Conservation (phyloP, 2,797 vertebrate genomes). For the Cuniculus paca region DNA sequence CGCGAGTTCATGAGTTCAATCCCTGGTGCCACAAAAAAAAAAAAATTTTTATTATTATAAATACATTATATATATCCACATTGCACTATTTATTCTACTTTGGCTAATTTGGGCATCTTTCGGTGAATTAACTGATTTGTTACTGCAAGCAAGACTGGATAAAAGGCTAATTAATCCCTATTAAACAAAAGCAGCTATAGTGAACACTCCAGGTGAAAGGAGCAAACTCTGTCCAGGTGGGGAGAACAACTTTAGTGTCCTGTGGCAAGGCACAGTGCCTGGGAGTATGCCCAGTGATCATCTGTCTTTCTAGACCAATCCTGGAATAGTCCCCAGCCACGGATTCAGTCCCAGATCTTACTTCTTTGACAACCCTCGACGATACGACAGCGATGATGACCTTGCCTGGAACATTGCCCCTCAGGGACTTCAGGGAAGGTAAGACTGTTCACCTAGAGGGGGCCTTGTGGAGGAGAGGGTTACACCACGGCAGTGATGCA, state of each 20-base stretch:
- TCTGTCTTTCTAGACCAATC: conserved; percentile 85
- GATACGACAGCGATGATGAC: conserved; percentile 97
- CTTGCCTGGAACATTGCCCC: conserved; percentile 96
- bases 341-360: conserved; percentile 95
- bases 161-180: neutral
- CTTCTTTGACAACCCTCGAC: conserved; percentile 98
- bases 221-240: neutral
- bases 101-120: neutral
- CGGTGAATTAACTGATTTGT: neutral
- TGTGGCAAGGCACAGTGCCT: neutral
- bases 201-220: neutral
- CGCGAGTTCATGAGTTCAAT: too few species aligned
- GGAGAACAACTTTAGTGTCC: neutral
- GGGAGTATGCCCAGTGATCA: neutral
- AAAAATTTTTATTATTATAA: too few species aligned
- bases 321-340: conserved; percentile 93
- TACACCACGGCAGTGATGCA: neutral
- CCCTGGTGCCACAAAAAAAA: too few species aligned
- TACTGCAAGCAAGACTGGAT: neutral
- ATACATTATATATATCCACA: neutral
- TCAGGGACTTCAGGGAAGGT: conserved; percentile 96
- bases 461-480: neutral
- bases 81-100: neutral
- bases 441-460: conserved; percentile 21
- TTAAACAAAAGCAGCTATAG: neutral